Conservation (phyloP, 2,888 invertebrate species). For the Calameuta filiformis region DNA sequence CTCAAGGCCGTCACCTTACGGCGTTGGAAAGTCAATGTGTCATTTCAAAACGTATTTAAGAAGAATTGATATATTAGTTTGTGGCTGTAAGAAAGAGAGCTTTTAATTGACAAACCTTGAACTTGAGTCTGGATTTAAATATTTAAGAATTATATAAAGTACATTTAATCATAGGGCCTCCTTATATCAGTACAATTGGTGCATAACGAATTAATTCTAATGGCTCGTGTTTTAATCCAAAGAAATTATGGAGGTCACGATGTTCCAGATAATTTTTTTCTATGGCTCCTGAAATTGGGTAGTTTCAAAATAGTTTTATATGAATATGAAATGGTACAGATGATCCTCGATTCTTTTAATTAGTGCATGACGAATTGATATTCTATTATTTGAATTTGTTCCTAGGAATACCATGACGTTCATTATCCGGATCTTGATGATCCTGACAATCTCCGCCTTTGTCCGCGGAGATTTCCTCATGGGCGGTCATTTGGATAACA, state of each 20-base stretch:
- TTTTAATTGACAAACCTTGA: not conserved
- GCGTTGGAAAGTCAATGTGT: not conserved
- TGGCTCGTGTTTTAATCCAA: not conserved
- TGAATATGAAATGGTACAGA: not conserved
- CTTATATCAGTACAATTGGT: not conserved
- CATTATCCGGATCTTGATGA: not conserved
- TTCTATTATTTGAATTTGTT: not conserved
- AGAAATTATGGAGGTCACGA: not conserved
- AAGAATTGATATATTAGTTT: not conserved
- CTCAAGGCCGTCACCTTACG: not conserved
- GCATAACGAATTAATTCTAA: not conserved
- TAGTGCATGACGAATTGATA: not conserved
- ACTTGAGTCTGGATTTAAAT: not conserved
- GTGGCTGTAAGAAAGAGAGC: not conserved
- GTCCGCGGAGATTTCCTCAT: conserved; percentile 42
- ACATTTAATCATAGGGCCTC: not conserved
- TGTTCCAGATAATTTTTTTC: not conserved
- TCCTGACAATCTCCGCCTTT: not conserved
- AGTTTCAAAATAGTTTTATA: not conserved
- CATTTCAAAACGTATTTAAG: not conserved
- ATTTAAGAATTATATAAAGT: not conserved
- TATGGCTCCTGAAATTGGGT: not conserved
- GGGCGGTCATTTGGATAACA: conserved; percentile 57
- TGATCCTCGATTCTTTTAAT: not conserved
- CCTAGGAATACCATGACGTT: not conserved